Conservation (phyloP, 2,888 invertebrate genomes). For the Rhingia campestris region DNA sequence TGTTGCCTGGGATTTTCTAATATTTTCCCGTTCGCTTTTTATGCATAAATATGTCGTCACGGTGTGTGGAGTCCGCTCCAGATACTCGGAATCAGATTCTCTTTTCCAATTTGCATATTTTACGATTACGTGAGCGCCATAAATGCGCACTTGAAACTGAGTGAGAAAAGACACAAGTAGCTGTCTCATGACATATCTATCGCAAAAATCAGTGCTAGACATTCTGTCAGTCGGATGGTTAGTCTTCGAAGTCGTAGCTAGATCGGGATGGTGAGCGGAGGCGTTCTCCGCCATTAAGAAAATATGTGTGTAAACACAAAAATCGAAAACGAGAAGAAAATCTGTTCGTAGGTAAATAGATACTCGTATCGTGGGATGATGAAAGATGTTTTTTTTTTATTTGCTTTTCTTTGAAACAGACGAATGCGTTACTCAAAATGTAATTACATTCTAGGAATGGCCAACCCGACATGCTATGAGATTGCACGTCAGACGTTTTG, state of each 20-base stretch:
- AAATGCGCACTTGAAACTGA: slow-evolving; percentile 20
- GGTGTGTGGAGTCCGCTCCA: slow-evolving; percentile 29
- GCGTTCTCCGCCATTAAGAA: no score
- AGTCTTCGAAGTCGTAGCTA: slow-evolving; percentile 1
- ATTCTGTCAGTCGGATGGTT: not conserved
- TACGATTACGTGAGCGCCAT: slow-evolving; percentile 63
- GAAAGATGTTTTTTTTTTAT: not conserved
- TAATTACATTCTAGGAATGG: slow-evolving; percentile 32
- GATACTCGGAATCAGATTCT: slow-evolving; percentile 52
- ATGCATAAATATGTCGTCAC: not conserved
- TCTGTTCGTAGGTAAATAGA: not conserved
- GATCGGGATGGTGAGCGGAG: not conserved
- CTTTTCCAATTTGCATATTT: slow-evolving; percentile 54
- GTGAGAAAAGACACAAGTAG: not conserved
- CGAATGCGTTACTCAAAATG: slow-evolving; percentile 20
- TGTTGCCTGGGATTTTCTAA: no score
- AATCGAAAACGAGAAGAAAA: no score
- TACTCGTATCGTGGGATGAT: slow-evolving; percentile 17
- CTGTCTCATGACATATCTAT: slow-evolving; percentile 27
- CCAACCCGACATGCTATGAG: slow-evolving; percentile 15
- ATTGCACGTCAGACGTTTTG: not conserved
- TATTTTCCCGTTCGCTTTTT: not conserved
- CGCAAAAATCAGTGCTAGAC: slow-evolving; percentile 19
- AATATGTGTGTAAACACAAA: no score
- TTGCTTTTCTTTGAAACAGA: slow-evolving; percentile 8